Conservation (phyloP, 37 sponge, comb jelly and placozoan genomes). For the Crambe crambe region DNA sequence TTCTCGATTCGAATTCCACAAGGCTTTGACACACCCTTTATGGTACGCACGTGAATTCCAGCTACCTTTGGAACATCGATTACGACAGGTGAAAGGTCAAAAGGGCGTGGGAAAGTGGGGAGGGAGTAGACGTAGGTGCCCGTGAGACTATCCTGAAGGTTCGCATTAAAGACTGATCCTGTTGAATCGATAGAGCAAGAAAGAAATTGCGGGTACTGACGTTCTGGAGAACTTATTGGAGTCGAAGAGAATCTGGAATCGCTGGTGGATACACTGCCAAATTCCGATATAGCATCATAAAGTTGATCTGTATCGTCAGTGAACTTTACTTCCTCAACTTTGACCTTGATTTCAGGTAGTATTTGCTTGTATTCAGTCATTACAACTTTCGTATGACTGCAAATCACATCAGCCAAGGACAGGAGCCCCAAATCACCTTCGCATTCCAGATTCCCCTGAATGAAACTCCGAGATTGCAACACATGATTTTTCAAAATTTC, state of each 20-base stretch:
- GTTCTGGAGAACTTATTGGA: too few relatives aligned
- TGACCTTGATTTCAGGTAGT: background rate
- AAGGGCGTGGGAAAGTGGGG: background rate
- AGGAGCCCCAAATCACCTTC: constrained; percentile 1
- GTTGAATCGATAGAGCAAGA: background rate
- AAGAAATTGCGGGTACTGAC: background rate
- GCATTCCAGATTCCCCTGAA: constrained; percentile 2
- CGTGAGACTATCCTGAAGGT: background rate
- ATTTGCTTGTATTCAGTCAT: constrained; percentile 4
- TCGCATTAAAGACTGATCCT: background rate
- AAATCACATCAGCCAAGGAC: background rate
- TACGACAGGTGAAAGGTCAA: background rate
- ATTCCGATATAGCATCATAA: background rate
- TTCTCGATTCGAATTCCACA: constrained; percentile 7
- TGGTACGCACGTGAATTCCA: constrained; percentile 18
- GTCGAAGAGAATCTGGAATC: background rate
- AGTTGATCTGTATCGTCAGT: background rate
- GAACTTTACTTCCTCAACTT: background rate
- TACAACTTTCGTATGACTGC: background rate
- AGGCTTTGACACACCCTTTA: constrained; percentile 7
- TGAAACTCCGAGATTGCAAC: background rate
- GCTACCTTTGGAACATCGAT: constrained; percentile 11
- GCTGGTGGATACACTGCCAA: background rate
- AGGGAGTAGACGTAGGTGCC: background rate
- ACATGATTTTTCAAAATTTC: background rate